Conservation (phyloP, 2,113 vertebrate species). For the Sarotherodon lohbergeri region DNA sequence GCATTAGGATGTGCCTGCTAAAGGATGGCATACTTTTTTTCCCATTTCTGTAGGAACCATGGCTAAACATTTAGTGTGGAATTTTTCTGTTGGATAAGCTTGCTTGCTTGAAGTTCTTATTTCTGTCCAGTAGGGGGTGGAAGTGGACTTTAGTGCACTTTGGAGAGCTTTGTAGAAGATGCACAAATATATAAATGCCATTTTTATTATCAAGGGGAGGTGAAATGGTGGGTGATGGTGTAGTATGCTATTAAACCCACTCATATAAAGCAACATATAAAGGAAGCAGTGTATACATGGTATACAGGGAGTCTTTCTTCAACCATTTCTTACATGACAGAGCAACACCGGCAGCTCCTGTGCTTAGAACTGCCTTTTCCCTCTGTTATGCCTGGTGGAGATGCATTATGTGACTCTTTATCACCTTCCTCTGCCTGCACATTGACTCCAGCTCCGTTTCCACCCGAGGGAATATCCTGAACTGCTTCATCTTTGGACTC, state of each 20-base stretch:
- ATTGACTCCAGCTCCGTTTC: not conserved
- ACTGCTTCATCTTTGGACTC: not conserved
- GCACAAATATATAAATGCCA: not conserved
- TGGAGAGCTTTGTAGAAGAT: not conserved
- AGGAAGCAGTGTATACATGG: not conserved
- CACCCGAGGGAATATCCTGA: slow-evolving; percentile 41
- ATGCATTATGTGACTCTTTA: not conserved
- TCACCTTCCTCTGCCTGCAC: not conserved
- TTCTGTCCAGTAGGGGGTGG: slow-evolving; percentile 50
- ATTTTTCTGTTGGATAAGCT: not conserved
- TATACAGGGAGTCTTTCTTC: not conserved
- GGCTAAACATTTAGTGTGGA: not conserved
- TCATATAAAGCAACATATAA: not conserved
- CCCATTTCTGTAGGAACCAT: not conserved
- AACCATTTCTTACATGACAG: slow-evolving; percentile 57
- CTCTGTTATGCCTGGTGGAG: not conserved
- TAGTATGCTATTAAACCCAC: not conserved
- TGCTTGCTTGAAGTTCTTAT: not conserved
- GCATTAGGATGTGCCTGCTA: not conserved
- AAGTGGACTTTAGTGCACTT: slow-evolving; percentile 20
- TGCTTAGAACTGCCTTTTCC: slow-evolving; percentile 16
- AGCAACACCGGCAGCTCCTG: slow-evolving; percentile 68
- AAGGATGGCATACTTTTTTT: fast-evolving
- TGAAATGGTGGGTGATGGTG: not conserved
- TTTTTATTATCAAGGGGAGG: not conserved